phyloP scores from a whole-genome alignment of 1,140 invertebrate genomes.

The Oryctes rhinoceros region DNA sequence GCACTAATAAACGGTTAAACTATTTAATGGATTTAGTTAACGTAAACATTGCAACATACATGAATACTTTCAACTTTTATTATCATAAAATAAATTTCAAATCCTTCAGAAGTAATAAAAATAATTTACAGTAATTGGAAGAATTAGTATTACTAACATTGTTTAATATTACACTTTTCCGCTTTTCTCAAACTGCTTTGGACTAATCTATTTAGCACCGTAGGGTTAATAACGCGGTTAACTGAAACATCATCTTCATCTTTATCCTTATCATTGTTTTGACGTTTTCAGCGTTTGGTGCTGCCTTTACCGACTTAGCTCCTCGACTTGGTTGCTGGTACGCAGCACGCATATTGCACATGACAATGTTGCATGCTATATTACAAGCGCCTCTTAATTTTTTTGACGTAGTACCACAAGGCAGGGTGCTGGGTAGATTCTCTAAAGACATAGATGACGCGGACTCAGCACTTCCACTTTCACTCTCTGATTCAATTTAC shows the following conservation, averaged over 20 bases:
- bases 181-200: neutral
- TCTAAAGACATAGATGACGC: conserved; percentile 77
- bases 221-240: neutral
- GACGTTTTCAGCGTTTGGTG: conserved; percentile 69
- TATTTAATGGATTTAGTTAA: too few species aligned
- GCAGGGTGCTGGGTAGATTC: conserved; percentile 87
- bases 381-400: conserved; percentile 80
- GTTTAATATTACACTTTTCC: neutral
- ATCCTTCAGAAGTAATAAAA: too few species aligned
- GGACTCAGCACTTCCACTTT: conserved; percentile 75
- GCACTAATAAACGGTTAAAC: too few species aligned
- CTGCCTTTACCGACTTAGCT: conserved; percentile 74
- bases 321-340: conserved; percentile 75
- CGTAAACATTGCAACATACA: too few species aligned
- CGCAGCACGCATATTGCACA: conserved; percentile 80
- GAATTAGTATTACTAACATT: too few species aligned
- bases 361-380: conserved; percentile 76
- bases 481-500: conserved; percentile 77
- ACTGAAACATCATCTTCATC: neutral
- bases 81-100: too few species aligned
- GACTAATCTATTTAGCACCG: neutral
- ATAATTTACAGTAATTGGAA: too few species aligned
- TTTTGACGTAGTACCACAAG: conserved; percentile 88
- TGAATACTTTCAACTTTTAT: too few species aligned
- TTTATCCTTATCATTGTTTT: neutral